Evolutionary conservation across 2,797 vertebrate species (phyloP).

Genomic region (Acanthurus leucopareius): DNA sequence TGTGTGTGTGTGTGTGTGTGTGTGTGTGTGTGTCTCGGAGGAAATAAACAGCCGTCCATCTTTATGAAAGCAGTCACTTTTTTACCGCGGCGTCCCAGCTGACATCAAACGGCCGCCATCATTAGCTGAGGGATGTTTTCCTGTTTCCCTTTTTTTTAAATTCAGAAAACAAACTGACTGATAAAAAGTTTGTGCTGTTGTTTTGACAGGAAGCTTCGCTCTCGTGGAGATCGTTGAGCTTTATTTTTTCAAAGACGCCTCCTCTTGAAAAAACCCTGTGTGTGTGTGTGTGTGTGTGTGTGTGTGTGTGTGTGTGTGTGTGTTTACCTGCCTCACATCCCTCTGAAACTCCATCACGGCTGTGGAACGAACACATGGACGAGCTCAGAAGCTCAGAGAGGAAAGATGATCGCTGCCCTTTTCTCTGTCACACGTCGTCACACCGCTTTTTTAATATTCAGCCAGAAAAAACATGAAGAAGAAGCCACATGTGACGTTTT

Average conservation of each 20-base stretch:
- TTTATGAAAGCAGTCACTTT: constrained; percentile 11
- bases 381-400: constrained; percentile 2
- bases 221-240: constrained; percentile 14
- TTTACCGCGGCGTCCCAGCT: constrained; percentile 1
- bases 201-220: constrained; percentile 49
- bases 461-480: too few species aligned
- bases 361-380: constrained; percentile 18
- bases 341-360: not conserved
- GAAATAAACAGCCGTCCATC: constrained; percentile 25
- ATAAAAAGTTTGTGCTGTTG: constrained; percentile 30
- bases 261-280: constrained; percentile 18
- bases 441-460: not conserved
- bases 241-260: constrained; percentile 31
- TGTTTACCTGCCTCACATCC: constrained; percentile 23
- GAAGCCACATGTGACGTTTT: too few species aligned
- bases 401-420: not conserved
- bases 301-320: too few species aligned
- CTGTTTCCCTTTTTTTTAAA: not conserved
- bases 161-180: constrained; percentile 23
- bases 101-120: not conserved
- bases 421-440: not conserved
- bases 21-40: constrained; percentile 4
- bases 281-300: not conserved
- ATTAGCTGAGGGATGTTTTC: constrained; percentile 32
- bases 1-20: not conserved